These are phyloP conservation scores for Mesoclemmys tuberculata DNA, from an alignment of 2,113 vertebrate species.

Conservation along the genomic window DNA sequence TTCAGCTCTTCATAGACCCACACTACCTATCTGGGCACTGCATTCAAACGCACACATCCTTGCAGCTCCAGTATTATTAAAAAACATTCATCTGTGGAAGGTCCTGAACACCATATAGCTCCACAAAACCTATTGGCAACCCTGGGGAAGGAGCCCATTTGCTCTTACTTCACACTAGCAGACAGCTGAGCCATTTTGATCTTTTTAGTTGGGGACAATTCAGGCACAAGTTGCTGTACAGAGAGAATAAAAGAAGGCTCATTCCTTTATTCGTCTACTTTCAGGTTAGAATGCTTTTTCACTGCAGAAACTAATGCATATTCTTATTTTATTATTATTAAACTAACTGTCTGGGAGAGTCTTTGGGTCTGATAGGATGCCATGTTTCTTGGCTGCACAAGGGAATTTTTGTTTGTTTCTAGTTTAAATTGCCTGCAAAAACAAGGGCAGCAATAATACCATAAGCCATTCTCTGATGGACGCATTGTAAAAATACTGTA, in stretches of 20 bases:
- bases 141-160: neutral
- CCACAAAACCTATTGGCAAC: neutral
- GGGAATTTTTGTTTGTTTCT: neutral
- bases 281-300: neutral
- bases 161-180: neutral
- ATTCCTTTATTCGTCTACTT: neutral
- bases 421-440: neutral
- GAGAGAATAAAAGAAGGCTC: neutral
- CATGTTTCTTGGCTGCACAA: neutral
- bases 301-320: neutral
- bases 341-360: slow-evolving; percentile 8
- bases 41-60: neutral
- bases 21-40: neutral
- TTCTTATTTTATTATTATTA: neutral
- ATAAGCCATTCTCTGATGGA: slow-evolving; percentile 13
- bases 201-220: neutral
- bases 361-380: neutral
- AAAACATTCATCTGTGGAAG: neutral
- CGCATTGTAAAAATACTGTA: slow-evolving; percentile 31
- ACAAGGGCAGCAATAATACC: slow-evolving; percentile 11
- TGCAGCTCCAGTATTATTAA: neutral
- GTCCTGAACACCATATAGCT: neutral
- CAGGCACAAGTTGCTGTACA: neutral
- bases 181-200: neutral
- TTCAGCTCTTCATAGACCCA: neutral